Conservation (phyloP, 2,797 vertebrate species). For the Cyclura pinguis region DNA sequence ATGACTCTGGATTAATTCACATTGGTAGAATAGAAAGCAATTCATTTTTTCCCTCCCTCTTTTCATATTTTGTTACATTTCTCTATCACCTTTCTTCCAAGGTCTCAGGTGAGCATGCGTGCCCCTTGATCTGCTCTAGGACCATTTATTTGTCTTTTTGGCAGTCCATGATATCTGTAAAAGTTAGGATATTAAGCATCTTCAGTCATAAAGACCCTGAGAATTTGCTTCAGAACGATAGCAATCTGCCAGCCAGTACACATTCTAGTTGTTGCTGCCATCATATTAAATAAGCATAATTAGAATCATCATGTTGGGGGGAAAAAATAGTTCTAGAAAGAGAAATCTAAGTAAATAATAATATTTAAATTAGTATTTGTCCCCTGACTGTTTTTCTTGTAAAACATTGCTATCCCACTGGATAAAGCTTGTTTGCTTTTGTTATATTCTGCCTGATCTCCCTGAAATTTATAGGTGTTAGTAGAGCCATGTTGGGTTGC, state of each 20-base stretch:
- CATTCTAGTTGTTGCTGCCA: not conserved
- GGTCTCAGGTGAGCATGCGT: not conserved
- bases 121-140: too few species aligned
- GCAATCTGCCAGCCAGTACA: not conserved
- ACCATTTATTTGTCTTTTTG: too few species aligned
- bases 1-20: not conserved
- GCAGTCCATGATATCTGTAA: too few species aligned
- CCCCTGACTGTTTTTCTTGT: slow-evolving; percentile 10
- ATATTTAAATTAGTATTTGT: slow-evolving; percentile 22
- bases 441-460: slow-evolving; percentile 1
- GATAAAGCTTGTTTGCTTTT: slow-evolving; percentile 15
- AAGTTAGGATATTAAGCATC: not conserved
- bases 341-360: not conserved
- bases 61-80: not conserved
- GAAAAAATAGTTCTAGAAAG: not conserved
- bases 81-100: not conserved
- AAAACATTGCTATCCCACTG: not conserved
- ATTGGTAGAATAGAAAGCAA: not conserved
- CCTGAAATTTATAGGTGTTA: slow-evolving; percentile 21
- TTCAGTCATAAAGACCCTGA: not conserved
- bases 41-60: too few species aligned
- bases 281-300: not conserved
- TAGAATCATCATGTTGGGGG: slow-evolving; percentile 19
- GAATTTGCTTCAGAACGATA: not conserved
- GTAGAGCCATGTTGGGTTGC: slow-evolving; percentile 4